Conservation (phyloP, 53 echinoderm and acorn worm genomes). For the Astropecten irregularis region DNA sequence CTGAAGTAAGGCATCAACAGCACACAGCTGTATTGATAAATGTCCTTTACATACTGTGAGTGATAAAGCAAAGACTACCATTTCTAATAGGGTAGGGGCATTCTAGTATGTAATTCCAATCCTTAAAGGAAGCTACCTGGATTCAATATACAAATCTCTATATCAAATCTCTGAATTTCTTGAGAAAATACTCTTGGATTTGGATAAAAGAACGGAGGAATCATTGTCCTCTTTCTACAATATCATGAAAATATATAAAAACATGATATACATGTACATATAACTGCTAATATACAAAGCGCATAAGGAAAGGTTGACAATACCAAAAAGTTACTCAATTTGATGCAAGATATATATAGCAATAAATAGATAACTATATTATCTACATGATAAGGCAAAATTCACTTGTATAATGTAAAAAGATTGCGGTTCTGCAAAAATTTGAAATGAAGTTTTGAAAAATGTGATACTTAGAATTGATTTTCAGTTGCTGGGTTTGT, state of each 20-base stretch:
- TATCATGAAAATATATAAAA: conserved; percentile 21
- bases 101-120: neutral
- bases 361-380: neutral
- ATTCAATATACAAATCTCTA: neutral
- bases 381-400: neutral
- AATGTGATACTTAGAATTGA: neutral
- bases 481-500: too few species aligned
- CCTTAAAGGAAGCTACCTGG: neutral
- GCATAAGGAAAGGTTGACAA: neutral
- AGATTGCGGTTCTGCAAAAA: neutral
- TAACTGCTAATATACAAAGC: conserved; percentile 8
- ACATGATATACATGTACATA: neutral
- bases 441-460: neutral
- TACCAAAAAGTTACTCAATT: neutral
- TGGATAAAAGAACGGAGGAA: neutral
- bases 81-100: neutral
- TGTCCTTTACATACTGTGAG: neutral
- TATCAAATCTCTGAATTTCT: neutral
- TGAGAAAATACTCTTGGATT: neutral
- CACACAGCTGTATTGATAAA: neutral
- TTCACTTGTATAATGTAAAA: neutral
- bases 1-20: neutral
- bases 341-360: neutral
- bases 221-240: neutral
- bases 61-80: neutral